Percentiles rank a stretch among this genome's conserved stretches.
Evolutionary conservation across 2,888 invertebrate species (phyloP).

Genomic region (Drosophila neotestacea): DNA sequence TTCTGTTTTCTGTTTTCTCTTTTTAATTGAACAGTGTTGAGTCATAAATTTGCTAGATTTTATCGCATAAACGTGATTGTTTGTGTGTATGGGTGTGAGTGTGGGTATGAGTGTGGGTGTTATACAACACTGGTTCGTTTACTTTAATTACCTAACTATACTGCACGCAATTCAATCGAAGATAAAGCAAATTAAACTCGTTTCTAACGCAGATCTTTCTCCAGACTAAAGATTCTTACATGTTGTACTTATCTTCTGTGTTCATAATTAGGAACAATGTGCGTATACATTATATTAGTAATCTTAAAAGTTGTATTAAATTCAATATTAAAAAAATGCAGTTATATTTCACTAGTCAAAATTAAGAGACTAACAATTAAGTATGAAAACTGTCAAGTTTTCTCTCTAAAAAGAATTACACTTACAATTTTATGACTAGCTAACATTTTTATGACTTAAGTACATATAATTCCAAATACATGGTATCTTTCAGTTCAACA

Average conservation of each 20-base stretch:
- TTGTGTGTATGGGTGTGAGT: too few species aligned
- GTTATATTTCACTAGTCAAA: too few species aligned
- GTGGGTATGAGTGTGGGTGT: not conserved
- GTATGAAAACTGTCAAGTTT: too few species aligned
- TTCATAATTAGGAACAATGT: not conserved
- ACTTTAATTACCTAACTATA: conserved; percentile 19
- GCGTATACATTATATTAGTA: too few species aligned
- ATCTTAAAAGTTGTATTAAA: too few species aligned
- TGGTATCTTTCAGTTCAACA: not conserved
- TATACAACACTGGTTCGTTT: conserved; percentile 4
- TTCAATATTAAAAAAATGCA: not conserved
- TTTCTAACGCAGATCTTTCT: not conserved
- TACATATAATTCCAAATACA: not conserved
- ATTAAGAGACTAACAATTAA: too few species aligned
- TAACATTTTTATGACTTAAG: too few species aligned
- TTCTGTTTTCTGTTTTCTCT: conserved; percentile 10
- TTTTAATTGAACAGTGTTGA: conserved; percentile 21
- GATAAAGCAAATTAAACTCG: not conserved
- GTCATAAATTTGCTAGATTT: conserved; percentile 23
- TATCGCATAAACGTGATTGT: conserved; percentile 11
- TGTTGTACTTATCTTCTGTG: not conserved
- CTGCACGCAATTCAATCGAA: conserved; percentile 12
- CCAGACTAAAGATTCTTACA: not conserved
- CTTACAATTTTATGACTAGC: too few species aligned
- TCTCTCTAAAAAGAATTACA: too few species aligned